Conservation (phyloP, 2,888 invertebrate species). For the Watsonalla binaria region DNA sequence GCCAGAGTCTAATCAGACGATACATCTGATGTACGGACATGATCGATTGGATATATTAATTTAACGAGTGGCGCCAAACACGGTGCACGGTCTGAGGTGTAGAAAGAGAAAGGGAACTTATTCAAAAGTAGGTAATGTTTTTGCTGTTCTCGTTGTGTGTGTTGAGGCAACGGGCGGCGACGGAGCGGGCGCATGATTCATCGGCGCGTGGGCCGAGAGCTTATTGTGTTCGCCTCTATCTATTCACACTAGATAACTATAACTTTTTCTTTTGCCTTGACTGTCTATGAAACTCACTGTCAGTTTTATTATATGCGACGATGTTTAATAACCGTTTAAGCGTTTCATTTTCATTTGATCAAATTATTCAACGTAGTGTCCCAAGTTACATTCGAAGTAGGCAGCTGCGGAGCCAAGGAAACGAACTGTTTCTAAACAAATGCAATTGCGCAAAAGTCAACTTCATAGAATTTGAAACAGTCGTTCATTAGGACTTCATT, state of each 20-base stretch:
- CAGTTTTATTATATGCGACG: conserved; percentile 25
- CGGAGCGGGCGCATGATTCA: conserved; percentile 65
- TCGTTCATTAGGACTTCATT: conserved; percentile 64
- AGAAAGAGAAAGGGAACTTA: conserved; percentile 78
- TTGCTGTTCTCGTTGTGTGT: conserved; percentile 60
- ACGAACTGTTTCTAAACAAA: conserved; percentile 33
- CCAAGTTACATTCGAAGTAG: conserved; percentile 22
- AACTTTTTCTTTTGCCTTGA: conserved; percentile 58
- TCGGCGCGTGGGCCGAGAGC: conserved; percentile 70
- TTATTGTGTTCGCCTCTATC: conserved; percentile 64
- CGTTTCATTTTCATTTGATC: conserved; percentile 28
- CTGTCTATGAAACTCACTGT: conserved; percentile 35
- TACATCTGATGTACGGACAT: conserved; percentile 25
- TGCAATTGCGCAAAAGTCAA: conserved; percentile 40
- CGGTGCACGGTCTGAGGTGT: conserved; percentile 59
- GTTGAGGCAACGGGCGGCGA: conserved; percentile 48
- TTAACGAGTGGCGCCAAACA: conserved; percentile 57
- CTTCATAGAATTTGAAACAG: conserved; percentile 45
- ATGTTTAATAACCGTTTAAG: conserved; percentile 12
- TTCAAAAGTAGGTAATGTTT: conserved; percentile 79
- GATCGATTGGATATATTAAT: conserved; percentile 46
- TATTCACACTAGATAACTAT: conserved; percentile 56
- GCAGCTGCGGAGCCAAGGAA: conserved; percentile 28
- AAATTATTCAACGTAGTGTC: conserved; percentile 15
- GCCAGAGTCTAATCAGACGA: conserved; percentile 40